Percentiles rank a stretch among this genome's conserved stretches.
These are phyloP conservation scores for Apus apus DNA, from an alignment of 2,113 vertebrate species.

Conservation along the genomic window DNA sequence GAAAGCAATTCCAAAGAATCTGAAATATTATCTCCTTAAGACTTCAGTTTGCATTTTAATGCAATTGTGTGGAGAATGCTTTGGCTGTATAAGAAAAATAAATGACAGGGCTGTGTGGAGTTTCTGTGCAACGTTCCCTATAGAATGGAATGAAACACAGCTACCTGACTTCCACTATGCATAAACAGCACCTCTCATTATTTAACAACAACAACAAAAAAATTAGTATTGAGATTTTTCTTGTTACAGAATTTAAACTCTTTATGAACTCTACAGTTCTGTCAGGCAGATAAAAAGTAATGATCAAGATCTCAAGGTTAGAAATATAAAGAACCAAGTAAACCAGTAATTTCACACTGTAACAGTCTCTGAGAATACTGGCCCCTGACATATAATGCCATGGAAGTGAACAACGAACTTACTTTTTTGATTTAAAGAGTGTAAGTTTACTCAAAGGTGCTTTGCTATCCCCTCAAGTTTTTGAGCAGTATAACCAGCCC, in stretches of 20 bases:
- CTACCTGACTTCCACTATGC: not conserved
- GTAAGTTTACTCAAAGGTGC: slow-evolving; percentile 54
- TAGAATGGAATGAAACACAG: not conserved
- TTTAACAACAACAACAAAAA: not conserved
- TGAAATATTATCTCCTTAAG: not conserved
- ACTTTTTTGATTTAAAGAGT: slow-evolving; percentile 48
- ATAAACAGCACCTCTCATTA: not conserved
- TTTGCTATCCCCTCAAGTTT: slow-evolving; percentile 63
- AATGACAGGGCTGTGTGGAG: not conserved
- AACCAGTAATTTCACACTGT: slow-evolving; percentile 38
- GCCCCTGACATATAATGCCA: slow-evolving; percentile 9
- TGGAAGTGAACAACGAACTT: slow-evolving; percentile 13
- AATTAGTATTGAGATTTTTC: not conserved
- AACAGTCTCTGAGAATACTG: slow-evolving; percentile 27
- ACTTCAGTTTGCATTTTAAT: not conserved
- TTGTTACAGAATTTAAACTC: not conserved
- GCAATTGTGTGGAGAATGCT: not conserved
- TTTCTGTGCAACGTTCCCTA: not conserved
- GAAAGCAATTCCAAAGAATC: not conserved
- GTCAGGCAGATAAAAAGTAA: not conserved
- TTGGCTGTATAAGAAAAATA: not conserved
- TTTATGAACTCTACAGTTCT: not conserved
- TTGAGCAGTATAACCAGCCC: slow-evolving; percentile 20
- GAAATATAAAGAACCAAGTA: not conserved
- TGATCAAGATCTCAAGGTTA: slow-evolving; percentile 51